phyloP scores from a whole-genome alignment of 2,113 vertebrate species.

The Craseonycteris thonglongyai region DNA sequence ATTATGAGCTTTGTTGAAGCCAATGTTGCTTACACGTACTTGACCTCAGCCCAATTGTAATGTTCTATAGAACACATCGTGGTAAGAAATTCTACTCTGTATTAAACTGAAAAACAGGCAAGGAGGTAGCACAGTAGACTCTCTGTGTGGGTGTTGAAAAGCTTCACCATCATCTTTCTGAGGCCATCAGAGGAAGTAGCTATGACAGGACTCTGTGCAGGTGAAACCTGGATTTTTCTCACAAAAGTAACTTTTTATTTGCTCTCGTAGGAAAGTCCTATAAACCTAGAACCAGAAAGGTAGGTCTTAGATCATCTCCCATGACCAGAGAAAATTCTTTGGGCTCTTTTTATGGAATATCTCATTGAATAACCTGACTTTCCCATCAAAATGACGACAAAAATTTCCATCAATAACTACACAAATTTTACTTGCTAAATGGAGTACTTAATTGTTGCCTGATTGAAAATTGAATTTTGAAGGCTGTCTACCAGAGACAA shows the following conservation, averaged over 20 bases:
- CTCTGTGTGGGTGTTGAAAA: not conserved
- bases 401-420: not conserved
- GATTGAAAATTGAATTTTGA: not conserved
- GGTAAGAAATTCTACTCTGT: not conserved
- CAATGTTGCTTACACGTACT: not conserved
- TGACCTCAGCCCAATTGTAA: not conserved
- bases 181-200: not conserved
- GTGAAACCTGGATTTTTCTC: slow-evolving; percentile 7
- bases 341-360: not conserved
- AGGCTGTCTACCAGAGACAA: not conserved
- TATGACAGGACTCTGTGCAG: not conserved
- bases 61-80: not conserved
- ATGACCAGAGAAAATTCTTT: not conserved
- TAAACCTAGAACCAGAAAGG: not conserved
- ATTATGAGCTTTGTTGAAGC: not conserved
- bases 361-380: not conserved
- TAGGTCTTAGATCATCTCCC: not conserved
- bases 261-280: not conserved
- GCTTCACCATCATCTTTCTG: not conserved
- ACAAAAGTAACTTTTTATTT: not conserved
- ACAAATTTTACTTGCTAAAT: not conserved
- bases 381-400: not conserved
- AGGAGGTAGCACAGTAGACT: not conserved
- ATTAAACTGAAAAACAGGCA: not conserved
- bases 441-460: not conserved